Percentiles rank a stretch among this genome's conserved stretches.
Conservation (phyloP, 2,797 vertebrate species). For the Girardinus metallicus region DNA sequence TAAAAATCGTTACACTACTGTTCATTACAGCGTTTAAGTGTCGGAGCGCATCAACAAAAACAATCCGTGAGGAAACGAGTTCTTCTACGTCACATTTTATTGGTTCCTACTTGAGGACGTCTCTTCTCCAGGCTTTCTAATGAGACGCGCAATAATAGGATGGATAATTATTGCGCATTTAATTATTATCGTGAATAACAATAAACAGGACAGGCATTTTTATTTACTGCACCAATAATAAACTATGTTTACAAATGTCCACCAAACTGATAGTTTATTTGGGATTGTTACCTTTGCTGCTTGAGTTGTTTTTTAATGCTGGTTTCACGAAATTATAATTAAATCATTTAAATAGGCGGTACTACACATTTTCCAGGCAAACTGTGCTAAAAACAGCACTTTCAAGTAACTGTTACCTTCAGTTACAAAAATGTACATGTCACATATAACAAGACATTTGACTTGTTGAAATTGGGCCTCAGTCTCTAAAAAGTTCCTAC, state of each 20-base stretch:
- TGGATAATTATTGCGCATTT: neutral
- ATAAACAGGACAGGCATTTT: neutral
- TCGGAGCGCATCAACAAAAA: constrained; percentile 36
- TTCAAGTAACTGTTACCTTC: no score
- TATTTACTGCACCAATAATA: neutral
- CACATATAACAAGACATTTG: no score
- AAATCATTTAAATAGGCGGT: no score
- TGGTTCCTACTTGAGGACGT: constrained; percentile 30
- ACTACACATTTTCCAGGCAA: no score
- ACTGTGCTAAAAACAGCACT: no score
- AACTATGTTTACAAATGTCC: neutral
- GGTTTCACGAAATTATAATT: neutral
- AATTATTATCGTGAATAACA: neutral
- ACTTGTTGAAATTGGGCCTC: no score
- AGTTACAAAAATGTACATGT: no score
- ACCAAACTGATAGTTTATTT: neutral
- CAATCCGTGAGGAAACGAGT: constrained; percentile 58
- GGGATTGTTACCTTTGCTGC: neutral
- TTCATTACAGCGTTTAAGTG: neutral
- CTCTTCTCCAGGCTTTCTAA: neutral
- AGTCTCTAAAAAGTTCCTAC: no score
- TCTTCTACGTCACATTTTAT: neutral
- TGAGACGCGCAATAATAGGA: neutral
- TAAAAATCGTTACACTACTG: neutral
- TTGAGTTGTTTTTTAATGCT: neutral